Evolutionary conservation across 2,113 vertebrate genomes (phyloP).

Genomic region (Pimephales promelas): DNA sequence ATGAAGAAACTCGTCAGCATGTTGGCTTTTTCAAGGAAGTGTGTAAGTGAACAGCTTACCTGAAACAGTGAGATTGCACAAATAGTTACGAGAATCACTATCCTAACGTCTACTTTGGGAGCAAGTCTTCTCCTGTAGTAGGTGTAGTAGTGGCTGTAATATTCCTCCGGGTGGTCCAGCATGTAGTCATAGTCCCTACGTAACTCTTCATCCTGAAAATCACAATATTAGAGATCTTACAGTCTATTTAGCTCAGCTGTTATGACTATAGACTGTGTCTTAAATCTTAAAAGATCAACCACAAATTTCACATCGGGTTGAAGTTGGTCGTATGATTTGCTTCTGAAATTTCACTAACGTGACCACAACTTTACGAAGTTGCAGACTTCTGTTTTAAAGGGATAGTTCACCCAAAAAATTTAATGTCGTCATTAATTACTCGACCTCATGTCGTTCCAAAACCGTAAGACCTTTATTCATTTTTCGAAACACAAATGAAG

Average conservation of each 20-base stretch:
- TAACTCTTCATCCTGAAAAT: constrained; percentile 89
- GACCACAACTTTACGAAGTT: no score
- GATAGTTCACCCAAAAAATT: no score
- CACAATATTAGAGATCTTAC: background rate
- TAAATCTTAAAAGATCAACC: no score
- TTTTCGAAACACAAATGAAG: no score
- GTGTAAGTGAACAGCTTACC: constrained; percentile 68
- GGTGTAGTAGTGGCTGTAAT: constrained; percentile 95
- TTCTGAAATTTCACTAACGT: no score
- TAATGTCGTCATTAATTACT: no score
- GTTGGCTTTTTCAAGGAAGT: background rate
- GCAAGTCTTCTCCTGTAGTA: constrained; percentile 90
- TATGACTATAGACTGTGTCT: background rate
- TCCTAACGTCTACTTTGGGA: constrained; percentile 90
- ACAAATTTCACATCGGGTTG: no score
- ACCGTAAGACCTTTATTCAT: no score
- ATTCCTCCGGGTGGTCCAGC: constrained; percentile 96
- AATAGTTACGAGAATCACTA: constrained; percentile 90
- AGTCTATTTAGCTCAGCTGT: background rate
- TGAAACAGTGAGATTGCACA: constrained; percentile 92
- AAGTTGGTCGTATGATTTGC: no score
- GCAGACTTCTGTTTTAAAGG: no score
- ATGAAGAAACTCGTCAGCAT: background rate
- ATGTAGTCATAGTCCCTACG: constrained; percentile 96
- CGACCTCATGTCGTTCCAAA: no score